These are phyloP conservation scores for Gambusia holbrooki DNA, from an alignment of 2,113 vertebrate species.

Conservation along the genomic window DNA sequence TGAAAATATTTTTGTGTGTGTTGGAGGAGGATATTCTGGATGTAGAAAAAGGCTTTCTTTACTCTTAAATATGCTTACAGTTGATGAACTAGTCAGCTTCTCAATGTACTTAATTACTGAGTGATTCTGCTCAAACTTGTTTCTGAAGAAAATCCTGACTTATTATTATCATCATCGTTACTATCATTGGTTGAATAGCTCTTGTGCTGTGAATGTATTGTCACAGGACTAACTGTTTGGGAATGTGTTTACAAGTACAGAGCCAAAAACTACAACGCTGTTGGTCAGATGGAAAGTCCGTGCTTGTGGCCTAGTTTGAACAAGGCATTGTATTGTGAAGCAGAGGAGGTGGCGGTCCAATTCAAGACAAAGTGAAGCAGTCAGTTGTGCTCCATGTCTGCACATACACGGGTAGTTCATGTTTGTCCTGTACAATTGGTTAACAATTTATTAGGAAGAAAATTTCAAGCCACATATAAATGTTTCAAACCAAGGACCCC, in stretches of 20 bases:
- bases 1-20: background rate
- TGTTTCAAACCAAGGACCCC: too few relatives aligned
- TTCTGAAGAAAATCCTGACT: background rate
- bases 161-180: background rate
- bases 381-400: constrained; percentile 43
- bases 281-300: constrained; percentile 53
- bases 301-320: constrained; percentile 70
- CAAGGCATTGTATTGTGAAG: constrained; percentile 66
- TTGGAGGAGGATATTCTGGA: background rate
- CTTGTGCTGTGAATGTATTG: background rate
- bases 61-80: background rate
- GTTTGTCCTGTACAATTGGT: background rate
- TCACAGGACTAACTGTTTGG: constrained; percentile 32
- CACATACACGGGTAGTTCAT: background rate
- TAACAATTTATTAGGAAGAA: background rate
- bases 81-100: too few relatives aligned
- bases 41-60: background rate
- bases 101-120: background rate
- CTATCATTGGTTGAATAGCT: background rate
- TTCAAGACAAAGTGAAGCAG: constrained; percentile 59
- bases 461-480: background rate
- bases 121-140: too few relatives aligned
- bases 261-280: constrained; percentile 41
- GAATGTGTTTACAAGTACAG: constrained; percentile 56
- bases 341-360: constrained; percentile 37